A percentile compares a stretch with the other conserved stretches of the same genome.
Conservation (phyloP, 92 coral and sea anemone species). For the Parazoanthus atlanticus region DNA sequence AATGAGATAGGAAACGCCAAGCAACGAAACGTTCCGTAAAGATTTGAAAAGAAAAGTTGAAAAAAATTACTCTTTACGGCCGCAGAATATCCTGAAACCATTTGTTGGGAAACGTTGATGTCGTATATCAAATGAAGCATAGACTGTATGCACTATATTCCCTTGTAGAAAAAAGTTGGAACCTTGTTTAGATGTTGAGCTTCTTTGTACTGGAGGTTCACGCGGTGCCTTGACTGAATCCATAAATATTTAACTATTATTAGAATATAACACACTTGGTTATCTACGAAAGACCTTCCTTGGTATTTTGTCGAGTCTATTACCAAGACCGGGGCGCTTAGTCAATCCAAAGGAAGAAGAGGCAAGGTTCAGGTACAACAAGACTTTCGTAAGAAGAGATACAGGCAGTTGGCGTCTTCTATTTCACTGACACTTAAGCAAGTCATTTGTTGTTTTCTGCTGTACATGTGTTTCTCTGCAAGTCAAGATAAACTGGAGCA, state of each 20-base stretch:
- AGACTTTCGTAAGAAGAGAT: not conserved
- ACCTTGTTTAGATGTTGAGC: not conserved
- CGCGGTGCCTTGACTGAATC: not conserved
- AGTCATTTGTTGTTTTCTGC: not conserved
- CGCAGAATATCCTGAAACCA: not conserved
- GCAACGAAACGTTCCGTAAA: not conserved
- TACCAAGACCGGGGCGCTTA: not conserved
- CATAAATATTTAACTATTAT: too few relatives aligned
- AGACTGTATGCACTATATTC: not conserved
- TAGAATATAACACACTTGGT: too few relatives aligned
- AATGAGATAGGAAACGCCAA: not conserved
- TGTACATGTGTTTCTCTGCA: not conserved
- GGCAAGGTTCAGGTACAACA: not conserved
- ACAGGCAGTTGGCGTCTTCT: too few relatives aligned
- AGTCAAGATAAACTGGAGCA: not conserved
- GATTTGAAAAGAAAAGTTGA: not conserved
- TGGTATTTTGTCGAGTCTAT: too few relatives aligned
- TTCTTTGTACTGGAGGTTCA: not conserved
- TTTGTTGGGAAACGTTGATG: not conserved
- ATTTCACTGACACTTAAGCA: too few relatives aligned
- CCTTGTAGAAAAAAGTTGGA: not conserved
- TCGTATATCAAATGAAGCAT: too few relatives aligned
- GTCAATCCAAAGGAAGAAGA: not conserved
- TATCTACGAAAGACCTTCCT: too few relatives aligned
- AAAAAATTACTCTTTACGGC: not conserved